Evolutionary conservation across 2,797 vertebrate species (phyloP).

Genomic region (Synaphobranchus kaupii): DNA sequence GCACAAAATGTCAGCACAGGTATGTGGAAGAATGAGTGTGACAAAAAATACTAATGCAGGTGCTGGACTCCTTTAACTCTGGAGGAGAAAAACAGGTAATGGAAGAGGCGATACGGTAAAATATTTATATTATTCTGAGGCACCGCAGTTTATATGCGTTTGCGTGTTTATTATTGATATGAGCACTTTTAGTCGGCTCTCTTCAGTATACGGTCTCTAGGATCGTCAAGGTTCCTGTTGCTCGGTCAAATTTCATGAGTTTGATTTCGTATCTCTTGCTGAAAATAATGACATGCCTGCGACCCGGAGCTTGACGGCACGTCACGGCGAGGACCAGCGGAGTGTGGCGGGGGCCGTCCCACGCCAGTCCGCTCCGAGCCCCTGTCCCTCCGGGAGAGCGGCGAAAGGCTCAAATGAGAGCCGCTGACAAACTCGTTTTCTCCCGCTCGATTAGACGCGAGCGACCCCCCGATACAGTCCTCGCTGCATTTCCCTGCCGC

Average conservation of each 20-base stretch:
- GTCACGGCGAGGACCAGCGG: neutral
- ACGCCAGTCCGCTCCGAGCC: neutral
- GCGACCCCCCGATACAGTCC: conserved; percentile 64
- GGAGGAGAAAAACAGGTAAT: neutral
- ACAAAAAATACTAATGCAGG: neutral
- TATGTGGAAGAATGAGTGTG: neutral
- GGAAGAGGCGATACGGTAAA: neutral
- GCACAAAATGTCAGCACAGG: neutral
- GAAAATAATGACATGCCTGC: neutral
- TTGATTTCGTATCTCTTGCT: neutral
- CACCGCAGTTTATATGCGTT: neutral
- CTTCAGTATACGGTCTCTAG: neutral
- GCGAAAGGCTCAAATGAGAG: conserved; percentile 52
- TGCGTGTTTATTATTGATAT: neutral
- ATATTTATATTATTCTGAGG: neutral
- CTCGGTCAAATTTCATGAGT: neutral
- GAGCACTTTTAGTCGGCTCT: neutral
- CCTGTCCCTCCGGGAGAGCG: conserved; percentile 36
- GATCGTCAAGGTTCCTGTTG: neutral
- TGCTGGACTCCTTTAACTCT: neutral
- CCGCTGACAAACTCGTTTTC: conserved; percentile 65
- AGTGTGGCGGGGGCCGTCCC: neutral
- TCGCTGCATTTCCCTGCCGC: conserved; percentile 41
- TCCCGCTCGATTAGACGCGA: conserved; percentile 71
- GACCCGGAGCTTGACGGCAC: neutral